These are phyloP conservation scores for Aphelinus certus DNA, from an alignment of 1,140 invertebrate genomes.

Conservation along the genomic window DNA sequence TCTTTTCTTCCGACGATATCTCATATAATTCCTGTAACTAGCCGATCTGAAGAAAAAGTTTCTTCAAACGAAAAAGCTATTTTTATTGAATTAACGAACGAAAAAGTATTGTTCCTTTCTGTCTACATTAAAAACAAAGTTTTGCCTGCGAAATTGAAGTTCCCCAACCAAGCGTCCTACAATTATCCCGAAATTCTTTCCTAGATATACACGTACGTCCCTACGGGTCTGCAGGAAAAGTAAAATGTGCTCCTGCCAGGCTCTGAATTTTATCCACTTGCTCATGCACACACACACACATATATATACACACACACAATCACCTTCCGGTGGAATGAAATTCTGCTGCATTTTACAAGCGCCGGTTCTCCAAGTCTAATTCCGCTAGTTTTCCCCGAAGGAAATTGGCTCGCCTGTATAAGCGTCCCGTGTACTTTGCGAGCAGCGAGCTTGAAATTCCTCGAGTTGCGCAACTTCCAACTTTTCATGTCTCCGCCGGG, in stretches of 20 bases:
- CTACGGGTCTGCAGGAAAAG: background rate
- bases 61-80: no score
- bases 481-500: slow-evolving; percentile 60
- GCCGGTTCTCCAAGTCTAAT: slow-evolving; percentile 36
- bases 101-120: no score
- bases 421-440: background rate
- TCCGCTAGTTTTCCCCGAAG: slow-evolving; percentile 36
- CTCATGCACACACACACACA: background rate
- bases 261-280: slow-evolving; percentile 20
- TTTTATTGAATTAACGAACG: no score
- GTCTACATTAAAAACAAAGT: no score
- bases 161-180: no score
- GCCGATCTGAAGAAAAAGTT: no score
- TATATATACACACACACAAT: slow-evolving; percentile 1
- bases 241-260: background rate
- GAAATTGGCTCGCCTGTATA: slow-evolving; percentile 46
- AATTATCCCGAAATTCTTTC: no score
- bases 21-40: no score
- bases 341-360: slow-evolving; percentile 37
- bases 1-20: no score
- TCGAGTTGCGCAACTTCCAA: slow-evolving; percentile 61
- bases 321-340: slow-evolving; percentile 30
- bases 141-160: no score
- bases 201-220: no score
- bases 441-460: slow-evolving; percentile 49